Base-by-base conservation (phyloP, 2,797 vertebrate genomes). In the Rhynchotus rufescens region DNA sequence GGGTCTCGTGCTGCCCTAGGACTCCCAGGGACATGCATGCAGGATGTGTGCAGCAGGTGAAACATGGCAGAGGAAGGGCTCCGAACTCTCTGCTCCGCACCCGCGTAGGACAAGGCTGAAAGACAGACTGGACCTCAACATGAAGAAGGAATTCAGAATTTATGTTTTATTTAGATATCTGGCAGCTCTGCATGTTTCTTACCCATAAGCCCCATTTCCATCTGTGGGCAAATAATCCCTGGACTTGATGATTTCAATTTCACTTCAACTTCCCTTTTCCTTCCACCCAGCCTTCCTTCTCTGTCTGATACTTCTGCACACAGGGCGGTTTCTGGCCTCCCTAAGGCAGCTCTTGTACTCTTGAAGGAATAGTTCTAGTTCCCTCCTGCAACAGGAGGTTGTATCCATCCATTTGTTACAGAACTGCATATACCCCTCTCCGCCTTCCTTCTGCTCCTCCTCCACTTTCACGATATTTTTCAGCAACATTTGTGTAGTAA, bases 381-480 rank as follows among this genome's bases (percentile, higher is more conserved):
- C 15, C 12, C 7, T 64, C 47, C 12, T 75, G 36, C 26, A 28
- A 17, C 52, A 34, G 34, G 21, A 80, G 23, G 2, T 13, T 80
- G 36, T 42, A 21, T 25, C 32, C 32, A 30, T 23, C 16, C 65
- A 9, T 77, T 66, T 79, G 16, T 59, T 60, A 61, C 4, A 26
- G 10, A 25, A 51, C 15, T 57, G 25, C 45, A 73, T 28, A 36
- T 42, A 59, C 38, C 4, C 6, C n/a, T 6, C 2, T 12, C n/a
- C 44, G 32, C 30, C 14, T 86, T 82, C 16, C 80, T 82, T 72
- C 68, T 61, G 21, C 57, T 82, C 83, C 81, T 88, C 38, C 20
- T 81, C 17, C 88, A 65, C 74, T 79, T 92, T 66, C 76, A 85
- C 38, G 32, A 84, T 40, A 26, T 86, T 79, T 90, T 87, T 75